These are phyloP conservation scores for Enchytraeus crypticus DNA, from an alignment of 2,888 invertebrate genomes.

Conservation along the genomic window DNA sequence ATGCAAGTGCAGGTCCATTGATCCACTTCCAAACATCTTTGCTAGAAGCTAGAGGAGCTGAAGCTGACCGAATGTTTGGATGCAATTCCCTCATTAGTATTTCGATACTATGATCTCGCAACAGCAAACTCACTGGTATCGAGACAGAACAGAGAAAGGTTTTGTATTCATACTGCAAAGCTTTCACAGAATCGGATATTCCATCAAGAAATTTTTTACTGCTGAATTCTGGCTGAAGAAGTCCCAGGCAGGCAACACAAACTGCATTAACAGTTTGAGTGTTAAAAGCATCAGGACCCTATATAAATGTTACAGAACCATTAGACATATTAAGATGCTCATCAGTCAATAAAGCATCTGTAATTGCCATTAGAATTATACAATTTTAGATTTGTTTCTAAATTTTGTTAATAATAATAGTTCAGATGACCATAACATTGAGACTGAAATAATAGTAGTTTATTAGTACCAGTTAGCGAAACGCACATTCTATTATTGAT, in stretches of 20 bases:
- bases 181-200: conserved; percentile 5
- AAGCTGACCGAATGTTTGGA: conserved; percentile 2
- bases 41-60: conserved; percentile 48
- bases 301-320: neutral
- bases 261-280: neutral
- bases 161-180: conserved; percentile 9
- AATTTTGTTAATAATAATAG: no score
- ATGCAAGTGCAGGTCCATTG: conserved; percentile 57
- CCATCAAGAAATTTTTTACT: conserved; percentile 10
- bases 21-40: conserved; percentile 76
- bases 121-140: conserved; percentile 13
- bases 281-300: neutral
- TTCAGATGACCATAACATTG: no score
- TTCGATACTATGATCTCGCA: conserved; percentile 17
- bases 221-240: conserved; percentile 18
- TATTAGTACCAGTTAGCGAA: no score
- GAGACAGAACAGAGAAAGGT: conserved; percentile 14
- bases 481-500: no score
- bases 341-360: neutral
- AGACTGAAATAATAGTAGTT: no score
- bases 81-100: conserved; percentile 10
- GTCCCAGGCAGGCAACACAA: conserved; percentile 21
- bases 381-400: no score
- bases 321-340: neutral
- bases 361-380: neutral